Conservation (phyloP, 2,797 vertebrate species). For the Holocentrus rufus region DNA sequence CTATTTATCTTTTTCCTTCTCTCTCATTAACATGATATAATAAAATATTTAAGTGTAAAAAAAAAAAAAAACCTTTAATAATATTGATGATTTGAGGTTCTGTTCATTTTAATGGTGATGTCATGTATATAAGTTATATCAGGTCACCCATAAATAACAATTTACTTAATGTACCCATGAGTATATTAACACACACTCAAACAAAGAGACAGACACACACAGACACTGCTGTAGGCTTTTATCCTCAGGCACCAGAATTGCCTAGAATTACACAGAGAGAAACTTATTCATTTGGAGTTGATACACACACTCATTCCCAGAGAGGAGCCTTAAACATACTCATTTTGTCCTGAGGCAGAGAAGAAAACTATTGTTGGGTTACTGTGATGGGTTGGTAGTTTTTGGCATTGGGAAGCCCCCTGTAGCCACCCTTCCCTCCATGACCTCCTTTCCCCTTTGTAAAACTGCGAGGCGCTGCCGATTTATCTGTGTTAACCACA, state of each 20-base stretch:
- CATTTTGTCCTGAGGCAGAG: slow-evolving; percentile 58
- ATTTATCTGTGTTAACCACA: slow-evolving; percentile 75
- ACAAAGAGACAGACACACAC: slow-evolving; percentile 22
- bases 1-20: slow-evolving; percentile 11
- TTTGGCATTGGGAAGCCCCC: slow-evolving; percentile 39
- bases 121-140: slow-evolving; percentile 11
- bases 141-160: slow-evolving; percentile 13
- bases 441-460: slow-evolving; percentile 53
- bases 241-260: slow-evolving; percentile 63
- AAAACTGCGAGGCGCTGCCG: slow-evolving; percentile 39
- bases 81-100: not conserved
- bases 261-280: slow-evolving; percentile 60
- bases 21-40: slow-evolving; percentile 15
- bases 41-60: slow-evolving; percentile 4
- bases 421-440: slow-evolving; percentile 33
- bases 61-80: too few relatives aligned
- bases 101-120: not conserved
- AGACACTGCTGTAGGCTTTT: slow-evolving; percentile 64
- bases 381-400: slow-evolving; percentile 32
- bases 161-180: not conserved
- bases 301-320: slow-evolving; percentile 40
- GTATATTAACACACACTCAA: slow-evolving; percentile 25
- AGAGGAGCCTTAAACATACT: slow-evolving; percentile 44
- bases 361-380: slow-evolving; percentile 48
- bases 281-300: slow-evolving; percentile 64